A percentile compares a stretch with the other conserved stretches of the same genome.
phyloP scores from a whole-genome alignment of 2,797 vertebrate species.

The Gila robusta region DNA sequence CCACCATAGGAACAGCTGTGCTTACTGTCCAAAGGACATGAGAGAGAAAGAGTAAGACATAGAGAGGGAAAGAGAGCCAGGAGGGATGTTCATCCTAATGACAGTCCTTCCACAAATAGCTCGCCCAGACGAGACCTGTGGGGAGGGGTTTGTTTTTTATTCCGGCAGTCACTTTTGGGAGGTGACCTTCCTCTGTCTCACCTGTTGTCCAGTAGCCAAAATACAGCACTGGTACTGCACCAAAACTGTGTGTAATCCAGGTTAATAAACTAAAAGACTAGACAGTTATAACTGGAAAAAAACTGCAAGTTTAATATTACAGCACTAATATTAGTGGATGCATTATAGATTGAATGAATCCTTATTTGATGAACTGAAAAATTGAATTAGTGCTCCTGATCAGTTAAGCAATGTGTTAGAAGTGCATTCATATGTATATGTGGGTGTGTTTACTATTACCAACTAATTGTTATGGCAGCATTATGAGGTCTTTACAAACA shows the following conservation, averaged over 20 bases:
- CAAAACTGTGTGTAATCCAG: not conserved
- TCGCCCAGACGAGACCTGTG: conserved; percentile 48
- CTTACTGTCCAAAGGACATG: conserved; percentile 44
- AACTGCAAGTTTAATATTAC: not conserved
- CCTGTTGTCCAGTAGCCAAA: conserved; percentile 44
- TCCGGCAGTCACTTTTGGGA: conserved; percentile 54
- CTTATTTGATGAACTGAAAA: not conserved
- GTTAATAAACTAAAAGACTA: not conserved
- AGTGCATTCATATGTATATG: conserved; percentile 8
- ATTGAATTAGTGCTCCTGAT: not conserved
- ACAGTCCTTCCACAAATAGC: conserved; percentile 63
- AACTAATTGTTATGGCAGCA: conserved; percentile 10
- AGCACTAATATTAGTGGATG: conserved; percentile 2
- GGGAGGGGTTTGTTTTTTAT: conserved; percentile 56
- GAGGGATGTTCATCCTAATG: conserved; percentile 48
- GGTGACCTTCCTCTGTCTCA: conserved; percentile 57
- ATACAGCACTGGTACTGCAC: conserved; percentile 12
- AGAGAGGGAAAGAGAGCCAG: conserved; percentile 34
- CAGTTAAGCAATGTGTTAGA: not conserved
- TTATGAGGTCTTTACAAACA: not conserved
- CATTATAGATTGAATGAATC: not conserved
- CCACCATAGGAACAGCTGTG: conserved; percentile 53
- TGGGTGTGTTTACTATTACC: conserved; percentile 10
- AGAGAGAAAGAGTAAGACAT: conserved; percentile 49
- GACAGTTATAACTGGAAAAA: not conserved